Evolutionary conservation across 2,888 invertebrate genomes (phyloP), one percentile per base, ranked within the genome.

Genomic region (Cybosia mesomella): DNA sequence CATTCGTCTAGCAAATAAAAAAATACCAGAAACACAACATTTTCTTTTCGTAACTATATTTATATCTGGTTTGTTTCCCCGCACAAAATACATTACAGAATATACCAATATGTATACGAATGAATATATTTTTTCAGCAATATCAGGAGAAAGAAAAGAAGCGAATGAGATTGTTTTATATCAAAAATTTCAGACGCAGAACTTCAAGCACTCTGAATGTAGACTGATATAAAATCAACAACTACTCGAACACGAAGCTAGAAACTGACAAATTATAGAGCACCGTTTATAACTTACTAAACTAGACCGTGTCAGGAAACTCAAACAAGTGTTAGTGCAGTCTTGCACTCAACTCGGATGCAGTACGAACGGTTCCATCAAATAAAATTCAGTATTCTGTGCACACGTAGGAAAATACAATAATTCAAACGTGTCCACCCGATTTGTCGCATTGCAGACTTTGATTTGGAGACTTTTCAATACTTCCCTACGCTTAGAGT

Each of bases 391-490:
- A 70, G 85, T 85, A 89, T 90, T 88, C 89, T 66, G 77, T 73
- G 79, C 87, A 84, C 87, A 83, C 73, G 82, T 80, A 76, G 75
- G 84, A 81, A 89, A 91, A 89, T 89, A 91, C 89, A 90, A 90
- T 91, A 91, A 90, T 88, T 86, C 82, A 86, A 82, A 91, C 90
- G 90, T 93, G 93, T 92, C 89, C 89, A 87, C 88, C 81, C 89
- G 88, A 92, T 90, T 91, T 92, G 92, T 91, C 92, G 92, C 93
- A 92, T 79, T 92, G 93, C 91, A 92, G 92, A 83, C 83, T 83
- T 76, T 80, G 82, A 79, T 80, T 83, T 81, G 79, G 82, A 82
- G 81, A 85, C 80, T 89, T 89, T 90, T 90, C 87, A 89, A 90
- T 89, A 88, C 89, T 90, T 83, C 74, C 72, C 72, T 74, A 74